These are phyloP conservation scores for Watsonalla cultraria DNA, from an alignment of 2,888 invertebrate species.

Conservation along the genomic window DNA sequence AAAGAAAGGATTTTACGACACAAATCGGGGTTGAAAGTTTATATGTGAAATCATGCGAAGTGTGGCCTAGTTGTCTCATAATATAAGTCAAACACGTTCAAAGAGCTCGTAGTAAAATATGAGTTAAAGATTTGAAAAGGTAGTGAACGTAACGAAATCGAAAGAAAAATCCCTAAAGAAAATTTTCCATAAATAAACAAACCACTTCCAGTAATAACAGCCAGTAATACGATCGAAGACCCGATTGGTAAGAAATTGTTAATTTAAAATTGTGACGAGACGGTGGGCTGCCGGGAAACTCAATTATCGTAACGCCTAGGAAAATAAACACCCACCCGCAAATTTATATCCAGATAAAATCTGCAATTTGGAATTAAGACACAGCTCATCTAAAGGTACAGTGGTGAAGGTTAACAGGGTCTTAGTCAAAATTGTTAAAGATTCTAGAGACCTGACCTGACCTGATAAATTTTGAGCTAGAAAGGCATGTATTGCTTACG, in stretches of 20 bases:
- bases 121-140: no score
- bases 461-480: no score
- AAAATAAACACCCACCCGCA: conserved; percentile 49
- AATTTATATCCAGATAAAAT: conserved; percentile 29
- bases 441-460: no score
- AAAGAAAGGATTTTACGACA: no score
- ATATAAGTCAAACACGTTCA: no score
- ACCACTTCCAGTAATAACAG: conserved; percentile 16
- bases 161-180: no score
- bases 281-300: conserved; percentile 42
- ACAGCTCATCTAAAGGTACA: background rate
- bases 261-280: conserved; percentile 49
- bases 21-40: no score
- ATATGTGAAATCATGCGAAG: no score
- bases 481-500: no score
- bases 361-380: conserved; percentile 16
- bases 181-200: conserved; percentile 3
- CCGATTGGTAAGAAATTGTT: conserved; percentile 50
- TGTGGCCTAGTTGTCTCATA: background rate
- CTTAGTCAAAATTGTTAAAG: no score
- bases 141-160: no score
- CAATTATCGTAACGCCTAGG: conserved; percentile 55
- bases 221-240: conserved; percentile 21
- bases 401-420: conserved; percentile 1
- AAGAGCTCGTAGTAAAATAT: no score